Base-by-base conservation (phyloP, 1,140 invertebrate species). In the Bombus confusus region DNA sequence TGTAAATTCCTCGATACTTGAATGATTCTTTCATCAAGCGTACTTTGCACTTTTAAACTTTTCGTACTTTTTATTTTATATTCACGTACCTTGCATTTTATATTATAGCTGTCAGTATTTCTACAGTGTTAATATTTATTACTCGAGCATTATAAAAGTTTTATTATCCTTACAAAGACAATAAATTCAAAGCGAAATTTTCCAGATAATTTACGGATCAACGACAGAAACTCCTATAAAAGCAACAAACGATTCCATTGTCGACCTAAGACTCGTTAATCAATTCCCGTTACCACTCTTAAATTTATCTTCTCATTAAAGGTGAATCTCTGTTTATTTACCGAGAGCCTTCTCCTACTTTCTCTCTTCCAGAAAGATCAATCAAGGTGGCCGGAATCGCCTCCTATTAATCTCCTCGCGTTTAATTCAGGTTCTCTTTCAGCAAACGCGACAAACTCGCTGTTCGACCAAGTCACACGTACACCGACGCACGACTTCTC, bases 291-390 rank as follows among this genome's bases (percentile, higher is more conserved):
- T 34, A 39, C 37, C 18, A 52, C 18, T 52, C 28, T 13, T 34
- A 5, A 12, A 62, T 59, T 39, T 18, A 39, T 62, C 34, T 28
- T 28, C 52, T n/a, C 47, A 31, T 59, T 59, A 77, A 62, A 77
- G 75, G 57, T 39, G 52, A 77, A 77, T 77, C 75, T 22, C 47
- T 3, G 2, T 25, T 59, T 76, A 37, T 47, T n/a, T 52, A 13
- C 37, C 25, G 22, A 39, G 10, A 28, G 10, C 37, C 71, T 18
- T 72, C 31, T 31, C 28, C 52, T 64, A 64, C 75, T 78, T 78
- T 78, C 75, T 64, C 75, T 78, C 75, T 57, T 62, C 18, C 39
- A 64, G 25, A 64, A 64, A 64, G 37, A 64, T 64, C 59, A 41
- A 78, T 64, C 43, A 31, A 64, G 2, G 13, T 77, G 18, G 22